Percentiles rank a stretch among this genome's conserved stretches.
Conservation (phyloP, 2,797 vertebrate species). For the Gadopsis bispinosus region DNA sequence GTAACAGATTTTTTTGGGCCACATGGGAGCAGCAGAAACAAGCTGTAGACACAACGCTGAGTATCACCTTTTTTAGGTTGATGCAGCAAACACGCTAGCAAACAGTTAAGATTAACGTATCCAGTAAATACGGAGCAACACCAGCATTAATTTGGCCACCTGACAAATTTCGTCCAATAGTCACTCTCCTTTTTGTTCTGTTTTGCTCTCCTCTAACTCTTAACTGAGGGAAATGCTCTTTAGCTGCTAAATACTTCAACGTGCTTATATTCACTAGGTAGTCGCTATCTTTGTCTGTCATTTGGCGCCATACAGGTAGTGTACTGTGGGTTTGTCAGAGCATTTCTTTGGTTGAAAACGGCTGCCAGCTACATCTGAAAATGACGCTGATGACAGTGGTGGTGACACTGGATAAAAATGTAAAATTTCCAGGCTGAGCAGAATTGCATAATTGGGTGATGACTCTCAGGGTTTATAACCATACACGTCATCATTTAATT, state of each 20-base stretch:
- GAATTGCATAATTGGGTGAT: background rate
- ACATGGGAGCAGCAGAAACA: no score
- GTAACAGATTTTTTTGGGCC: background rate
- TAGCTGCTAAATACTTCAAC: background rate
- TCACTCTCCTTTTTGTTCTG: conserved; percentile 1
- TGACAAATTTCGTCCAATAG: background rate
- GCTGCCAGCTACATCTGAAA: no score
- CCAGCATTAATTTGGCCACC: background rate
- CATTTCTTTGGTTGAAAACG: no score
- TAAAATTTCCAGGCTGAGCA: background rate
- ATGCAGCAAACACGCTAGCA: background rate
- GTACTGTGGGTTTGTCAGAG: background rate
- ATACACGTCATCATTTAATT: background rate
- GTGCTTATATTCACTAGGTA: no score
- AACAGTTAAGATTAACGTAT: background rate
- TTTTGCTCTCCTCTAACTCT: background rate
- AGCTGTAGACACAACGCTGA: background rate
- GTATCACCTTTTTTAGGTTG: background rate
- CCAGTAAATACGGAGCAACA: background rate
- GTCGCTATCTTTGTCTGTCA: no score
- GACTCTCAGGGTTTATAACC: background rate
- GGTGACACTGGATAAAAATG: no score
- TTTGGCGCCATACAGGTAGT: background rate
- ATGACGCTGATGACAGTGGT: no score
- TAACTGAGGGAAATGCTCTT: no score